Evolutionary conservation across 2,113 vertebrate species (phyloP).

Genomic region (Anas platyrhynchos): DNA sequence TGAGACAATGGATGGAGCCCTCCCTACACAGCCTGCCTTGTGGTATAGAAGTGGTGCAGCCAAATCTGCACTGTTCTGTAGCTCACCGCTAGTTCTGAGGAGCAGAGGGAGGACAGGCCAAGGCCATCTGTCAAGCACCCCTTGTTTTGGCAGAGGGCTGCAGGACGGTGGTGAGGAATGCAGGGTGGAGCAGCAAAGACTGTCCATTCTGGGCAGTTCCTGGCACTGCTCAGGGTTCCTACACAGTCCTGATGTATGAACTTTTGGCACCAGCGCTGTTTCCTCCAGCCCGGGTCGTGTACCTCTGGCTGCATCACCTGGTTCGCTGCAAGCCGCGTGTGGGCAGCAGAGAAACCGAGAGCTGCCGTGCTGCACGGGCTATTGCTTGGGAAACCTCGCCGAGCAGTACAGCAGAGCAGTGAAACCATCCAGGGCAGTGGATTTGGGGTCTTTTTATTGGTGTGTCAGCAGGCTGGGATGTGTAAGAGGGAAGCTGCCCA

Average conservation of each 20-base stretch:
- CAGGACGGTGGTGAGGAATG: neutral
- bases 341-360: neutral
- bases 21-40: neutral
- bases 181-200: neutral
- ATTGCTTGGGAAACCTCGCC: neutral
- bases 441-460: conserved; percentile 41
- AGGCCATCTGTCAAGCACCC: neutral
- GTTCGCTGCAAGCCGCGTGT: rapidly evolving
- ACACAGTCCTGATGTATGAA: neutral
- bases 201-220: neutral
- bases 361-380: neutral
- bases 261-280: rapidly evolving
- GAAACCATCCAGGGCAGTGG: neutral
- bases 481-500: conserved; percentile 68
- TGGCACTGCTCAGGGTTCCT: rapidly evolving
- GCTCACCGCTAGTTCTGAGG: neutral
- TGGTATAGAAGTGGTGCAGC: neutral
- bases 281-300: neutral
- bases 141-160: neutral
- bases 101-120: neutral
- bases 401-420: neutral
- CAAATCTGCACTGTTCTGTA: neutral
- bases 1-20: neutral
- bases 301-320: neutral
- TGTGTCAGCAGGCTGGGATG: conserved; percentile 32